phyloP scores from a whole-genome alignment of 37 sponge, comb jelly and placozoan genomes.

The Aphrocallistes beatrix region DNA sequence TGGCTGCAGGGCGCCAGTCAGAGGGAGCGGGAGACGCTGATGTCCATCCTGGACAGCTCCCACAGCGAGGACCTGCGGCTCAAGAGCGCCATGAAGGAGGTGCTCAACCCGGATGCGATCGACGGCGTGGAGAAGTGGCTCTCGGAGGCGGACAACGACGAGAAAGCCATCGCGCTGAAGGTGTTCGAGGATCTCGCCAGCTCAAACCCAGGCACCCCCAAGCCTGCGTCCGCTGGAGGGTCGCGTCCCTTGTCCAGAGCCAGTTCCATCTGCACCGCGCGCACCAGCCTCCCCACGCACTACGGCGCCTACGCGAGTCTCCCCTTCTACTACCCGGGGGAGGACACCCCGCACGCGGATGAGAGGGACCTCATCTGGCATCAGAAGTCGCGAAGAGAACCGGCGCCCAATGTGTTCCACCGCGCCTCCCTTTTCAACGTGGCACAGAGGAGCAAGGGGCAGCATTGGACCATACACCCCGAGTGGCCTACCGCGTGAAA shows the following conservation, averaged over 20 bases:
- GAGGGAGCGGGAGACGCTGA: neutral
- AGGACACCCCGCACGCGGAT: neutral
- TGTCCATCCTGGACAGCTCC: neutral
- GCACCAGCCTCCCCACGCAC: neutral
- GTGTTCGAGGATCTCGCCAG: neutral
- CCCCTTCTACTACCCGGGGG: constrained; percentile 11
- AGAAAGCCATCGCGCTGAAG: constrained; percentile 10
- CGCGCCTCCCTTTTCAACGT: constrained; percentile 57
- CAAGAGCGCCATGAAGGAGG: constrained; percentile 15
- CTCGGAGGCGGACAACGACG: neutral
- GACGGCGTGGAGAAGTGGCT: constrained; percentile 10
- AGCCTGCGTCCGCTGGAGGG: neutral
- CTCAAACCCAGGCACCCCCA: neutral
- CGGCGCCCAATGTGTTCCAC: constrained; percentile 67
- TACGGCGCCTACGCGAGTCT: neutral
- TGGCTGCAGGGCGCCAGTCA: neutral
- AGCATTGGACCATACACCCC: constrained; percentile 67
- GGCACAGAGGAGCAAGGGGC: constrained; percentile 32
- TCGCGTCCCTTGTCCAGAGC: neutral
- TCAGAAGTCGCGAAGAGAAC: constrained; percentile 33
- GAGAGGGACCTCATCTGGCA: neutral
- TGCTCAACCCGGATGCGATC: neutral
- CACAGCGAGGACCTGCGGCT: neutral
- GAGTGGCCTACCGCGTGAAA: constrained; percentile 74
- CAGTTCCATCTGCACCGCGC: neutral